phyloP scores from a whole-genome alignment of 2,888 invertebrate species.

The Ariolimax columbianus region DNA sequence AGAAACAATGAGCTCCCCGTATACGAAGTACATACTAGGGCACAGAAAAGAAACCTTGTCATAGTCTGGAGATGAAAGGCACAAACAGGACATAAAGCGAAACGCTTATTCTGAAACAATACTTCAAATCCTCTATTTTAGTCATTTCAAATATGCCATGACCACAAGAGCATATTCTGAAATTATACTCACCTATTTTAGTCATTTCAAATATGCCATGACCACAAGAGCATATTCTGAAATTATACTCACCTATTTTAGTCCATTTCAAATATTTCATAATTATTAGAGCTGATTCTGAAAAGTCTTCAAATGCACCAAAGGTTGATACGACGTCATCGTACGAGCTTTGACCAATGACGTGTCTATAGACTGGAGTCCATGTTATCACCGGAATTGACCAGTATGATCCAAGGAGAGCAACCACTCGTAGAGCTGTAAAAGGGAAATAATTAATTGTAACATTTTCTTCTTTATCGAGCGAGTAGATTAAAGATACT shows the following conservation, averaged over 20 bases:
- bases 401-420: constrained; percentile 41
- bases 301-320: constrained; percentile 46
- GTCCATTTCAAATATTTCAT: constrained; percentile 46
- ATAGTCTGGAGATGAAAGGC: no score
- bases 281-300: constrained; percentile 18
- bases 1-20: no score
- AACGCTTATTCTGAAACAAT: no score
- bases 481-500: no score
- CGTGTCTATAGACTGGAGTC: constrained; percentile 32
- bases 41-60: no score
- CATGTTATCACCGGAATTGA: constrained; percentile 41
- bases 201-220: neutral
- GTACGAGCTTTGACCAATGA: constrained; percentile 26
- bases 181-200: neutral
- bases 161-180: no score
- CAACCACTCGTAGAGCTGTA: constrained; percentile 39
- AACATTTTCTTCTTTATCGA: no score
- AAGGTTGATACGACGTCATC: constrained; percentile 43
- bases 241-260: constrained; percentile 44
- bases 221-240: no score
- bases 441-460: no score
- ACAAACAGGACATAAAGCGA: no score
- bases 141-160: no score
- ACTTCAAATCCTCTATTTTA: neutral
- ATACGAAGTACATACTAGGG: no score